phyloP scores from a whole-genome alignment of 2,113 vertebrate genomes.

The Natator depressus region DNA sequence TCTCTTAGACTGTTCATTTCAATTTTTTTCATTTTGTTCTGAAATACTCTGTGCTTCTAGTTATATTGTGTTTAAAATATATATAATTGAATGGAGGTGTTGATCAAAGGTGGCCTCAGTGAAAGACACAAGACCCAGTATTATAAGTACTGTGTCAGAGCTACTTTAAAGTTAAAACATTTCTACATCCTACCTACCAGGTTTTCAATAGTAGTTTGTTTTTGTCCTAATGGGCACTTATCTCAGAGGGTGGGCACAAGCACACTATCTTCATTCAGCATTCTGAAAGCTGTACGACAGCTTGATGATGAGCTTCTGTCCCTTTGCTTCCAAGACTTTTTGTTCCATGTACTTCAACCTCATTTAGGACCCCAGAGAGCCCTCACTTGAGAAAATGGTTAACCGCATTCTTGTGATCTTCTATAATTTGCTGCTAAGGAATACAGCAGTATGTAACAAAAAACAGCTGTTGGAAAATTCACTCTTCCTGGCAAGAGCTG shows the following conservation, averaged over 20 bases:
- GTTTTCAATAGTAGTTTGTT: constrained; percentile 33
- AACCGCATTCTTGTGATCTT: constrained; percentile 45
- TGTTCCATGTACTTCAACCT: neutral
- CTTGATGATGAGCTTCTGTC: neutral
- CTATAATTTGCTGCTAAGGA: constrained; percentile 63
- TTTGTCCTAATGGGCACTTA: constrained; percentile 26
- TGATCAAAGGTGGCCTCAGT: neutral
- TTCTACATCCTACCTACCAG: neutral
- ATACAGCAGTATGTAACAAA: constrained; percentile 42
- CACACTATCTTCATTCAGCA: neutral
- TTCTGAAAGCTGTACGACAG: neutral
- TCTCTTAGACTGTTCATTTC: constrained; percentile 40
- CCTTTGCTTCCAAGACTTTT: neutral
- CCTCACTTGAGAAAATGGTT: constrained; percentile 42
- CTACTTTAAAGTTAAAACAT: constrained; percentile 22
- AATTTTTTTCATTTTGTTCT: constrained; percentile 19
- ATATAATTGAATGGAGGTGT: constrained; percentile 25
- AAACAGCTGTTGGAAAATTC: constrained; percentile 44
- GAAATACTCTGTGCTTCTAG: constrained; percentile 14
- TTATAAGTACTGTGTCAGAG: neutral
- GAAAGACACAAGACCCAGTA: neutral
- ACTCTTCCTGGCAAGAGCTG: constrained; percentile 8
- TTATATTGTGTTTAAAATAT: neutral
- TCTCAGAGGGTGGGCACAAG: neutral
- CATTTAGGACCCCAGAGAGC: neutral